Evolutionary conservation across 2,888 invertebrate species (phyloP), one percentile per base, ranked within the genome.

Genomic region (Pyrrhia umbra): DNA sequence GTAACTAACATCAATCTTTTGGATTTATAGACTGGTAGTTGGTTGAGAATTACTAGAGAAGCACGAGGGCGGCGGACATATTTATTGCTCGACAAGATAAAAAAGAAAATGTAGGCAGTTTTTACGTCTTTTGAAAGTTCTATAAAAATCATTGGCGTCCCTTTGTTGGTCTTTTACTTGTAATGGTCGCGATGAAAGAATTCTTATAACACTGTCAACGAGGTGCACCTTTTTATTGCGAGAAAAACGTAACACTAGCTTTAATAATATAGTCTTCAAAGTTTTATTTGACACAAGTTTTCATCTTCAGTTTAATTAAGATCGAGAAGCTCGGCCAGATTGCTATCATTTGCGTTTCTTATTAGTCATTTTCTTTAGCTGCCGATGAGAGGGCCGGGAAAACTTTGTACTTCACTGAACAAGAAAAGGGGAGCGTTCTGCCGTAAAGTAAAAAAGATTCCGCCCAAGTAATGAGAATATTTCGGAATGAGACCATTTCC

Each of bases 1-100:
- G 89, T 88, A 91, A 91, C 88, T 87, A 88, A 89, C 93, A 92
- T 94, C 92, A 91, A 93, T 93, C 93, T 92, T 86, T 79, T 82
- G 83, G 85, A 94, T 93, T 94, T 94, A 93, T 94, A 88, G 87
- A 84, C 80, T 88, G 80, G 85, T 84, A 86, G 87, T 90, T 85
- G 79, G 84, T 71, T 46, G 86, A 85, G 87, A 89, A 86, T 89
- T 88, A 87, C 84, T 83, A 79, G 81, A 80, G 81, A 61, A 80
- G 75, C 78, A 83, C 88, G 90, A 90, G 88, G 91, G 91, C 90
- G 91, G 85, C 68, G 70, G 89, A 91, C 88, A 86, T 92, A 92
- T 94, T 93, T 93, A 93, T 92, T 86, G 87, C 88, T 79, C 69
- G 74, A 79, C 79, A 81, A 87, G 88, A 91, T 90, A 91, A 90